Percentiles rank a stretch among this genome's conserved stretches.
These are phyloP conservation scores for Hymenopus coronatus DNA, from an alignment of 2,888 invertebrate species.

Conservation along the genomic window DNA sequence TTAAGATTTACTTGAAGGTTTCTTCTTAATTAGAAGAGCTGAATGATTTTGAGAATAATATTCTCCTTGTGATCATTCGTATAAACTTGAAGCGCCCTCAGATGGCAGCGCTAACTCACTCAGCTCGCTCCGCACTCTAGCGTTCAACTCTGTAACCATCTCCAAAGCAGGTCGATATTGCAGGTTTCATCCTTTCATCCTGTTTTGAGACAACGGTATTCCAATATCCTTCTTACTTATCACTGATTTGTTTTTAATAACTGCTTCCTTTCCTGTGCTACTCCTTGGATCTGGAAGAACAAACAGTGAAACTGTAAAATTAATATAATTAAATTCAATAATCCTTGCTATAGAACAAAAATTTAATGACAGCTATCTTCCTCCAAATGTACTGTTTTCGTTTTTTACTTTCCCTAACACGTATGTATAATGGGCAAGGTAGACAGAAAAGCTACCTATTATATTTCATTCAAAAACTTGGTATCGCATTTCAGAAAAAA, in stretches of 20 bases:
- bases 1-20: no score
- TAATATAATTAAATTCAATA: no score
- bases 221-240: background rate
- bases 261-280: background rate
- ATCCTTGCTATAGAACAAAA: no score
- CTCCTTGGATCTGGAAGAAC: background rate
- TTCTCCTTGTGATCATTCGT: background rate
- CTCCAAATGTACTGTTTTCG: no score
- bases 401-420: no score
- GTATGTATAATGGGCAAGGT: no score
- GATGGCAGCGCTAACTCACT: background rate
- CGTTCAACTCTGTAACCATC: background rate
- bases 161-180: background rate
- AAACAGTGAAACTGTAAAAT: background rate
- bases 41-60: background rate
- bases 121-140: background rate
- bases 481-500: no score
- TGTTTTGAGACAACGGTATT: background rate
- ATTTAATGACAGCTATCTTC: no score
- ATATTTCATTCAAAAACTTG: no score
- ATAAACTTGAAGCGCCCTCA: background rate
- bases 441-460: no score
- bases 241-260: background rate
- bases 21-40: background rate
- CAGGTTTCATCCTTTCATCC: background rate